Evolutionary conservation across 2,888 invertebrate species (phyloP).

Genomic region (Ophion costatus): DNA sequence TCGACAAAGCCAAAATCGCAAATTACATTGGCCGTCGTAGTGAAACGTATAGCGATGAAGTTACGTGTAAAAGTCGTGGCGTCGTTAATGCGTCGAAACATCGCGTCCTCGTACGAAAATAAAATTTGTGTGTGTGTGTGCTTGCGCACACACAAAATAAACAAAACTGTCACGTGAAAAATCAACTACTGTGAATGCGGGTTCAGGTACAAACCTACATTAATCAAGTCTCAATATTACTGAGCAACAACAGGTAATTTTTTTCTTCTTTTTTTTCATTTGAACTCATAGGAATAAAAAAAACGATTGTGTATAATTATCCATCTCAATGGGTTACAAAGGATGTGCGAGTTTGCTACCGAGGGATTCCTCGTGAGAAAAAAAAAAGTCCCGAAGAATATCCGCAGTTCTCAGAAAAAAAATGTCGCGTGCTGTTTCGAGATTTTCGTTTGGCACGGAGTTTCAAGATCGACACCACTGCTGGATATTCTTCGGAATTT

Average conservation of each 20-base stretch:
- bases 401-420: slow-evolving; percentile 2
- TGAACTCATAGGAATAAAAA: slow-evolving; percentile 48
- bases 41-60: not conserved
- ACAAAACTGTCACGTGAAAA: slow-evolving; percentile 27
- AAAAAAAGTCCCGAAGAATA: slow-evolving; percentile 45
- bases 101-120: slow-evolving; percentile 13
- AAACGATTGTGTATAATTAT: slow-evolving; percentile 49
- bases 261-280: slow-evolving; percentile 35
- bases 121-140: not conserved
- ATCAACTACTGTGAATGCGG: slow-evolving; percentile 62
- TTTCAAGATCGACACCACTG: not conserved
- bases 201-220: slow-evolving; percentile 63
- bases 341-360: slow-evolving; percentile 53
- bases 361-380: slow-evolving; percentile 52
- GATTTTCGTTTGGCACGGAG: not conserved
- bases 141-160: slow-evolving; percentile 11
- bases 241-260: slow-evolving; percentile 56
- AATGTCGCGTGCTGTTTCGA: not conserved
- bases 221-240: slow-evolving; percentile 65
- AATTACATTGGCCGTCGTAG: not conserved
- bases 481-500: slow-evolving; percentile 50
- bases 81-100: slow-evolving; percentile 3
- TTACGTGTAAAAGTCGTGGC: not conserved
- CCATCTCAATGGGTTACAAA: slow-evolving; percentile 57
- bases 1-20: slow-evolving; percentile 13